These are phyloP conservation scores for Botia almorhae DNA, from an alignment of 2,797 vertebrate genomes.

Conservation along the genomic window DNA sequence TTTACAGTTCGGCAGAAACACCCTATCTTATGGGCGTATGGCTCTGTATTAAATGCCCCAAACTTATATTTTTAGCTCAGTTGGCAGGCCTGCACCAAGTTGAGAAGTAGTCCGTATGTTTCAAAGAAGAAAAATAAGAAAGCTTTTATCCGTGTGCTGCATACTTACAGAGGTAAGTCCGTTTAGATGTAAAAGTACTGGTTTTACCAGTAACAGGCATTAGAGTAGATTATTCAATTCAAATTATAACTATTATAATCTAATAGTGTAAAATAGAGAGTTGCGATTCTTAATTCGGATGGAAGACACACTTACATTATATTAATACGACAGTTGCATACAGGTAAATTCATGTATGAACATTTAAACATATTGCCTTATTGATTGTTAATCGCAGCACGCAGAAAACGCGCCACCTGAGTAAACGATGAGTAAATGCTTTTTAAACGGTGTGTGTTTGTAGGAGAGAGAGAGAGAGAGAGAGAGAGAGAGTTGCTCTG, in stretches of 20 bases:
- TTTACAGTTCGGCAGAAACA: background rate
- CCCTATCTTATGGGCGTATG: background rate
- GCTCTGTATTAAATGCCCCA: conserved; percentile 54
- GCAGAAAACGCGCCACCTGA: background rate
- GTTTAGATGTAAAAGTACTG: conserved; percentile 11
- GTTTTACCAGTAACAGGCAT: background rate
- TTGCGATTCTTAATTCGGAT: background rate
- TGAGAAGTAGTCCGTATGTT: conserved; percentile 35
- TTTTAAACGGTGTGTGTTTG: too few relatives aligned
- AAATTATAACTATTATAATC: background rate
- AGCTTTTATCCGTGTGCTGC: conserved; percentile 60
- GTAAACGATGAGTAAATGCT: too few relatives aligned
- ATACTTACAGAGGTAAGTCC: conserved; percentile 62
- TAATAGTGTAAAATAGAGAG: background rate
- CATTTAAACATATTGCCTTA: background rate
- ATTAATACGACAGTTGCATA: background rate
- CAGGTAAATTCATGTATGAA: background rate
- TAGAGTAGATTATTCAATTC: background rate
- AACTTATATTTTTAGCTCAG: conserved; percentile 60
- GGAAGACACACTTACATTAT: background rate
- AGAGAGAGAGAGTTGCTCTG: too few relatives aligned
- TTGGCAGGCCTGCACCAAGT: conserved; percentile 31
- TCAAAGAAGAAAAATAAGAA: conserved; percentile 55
- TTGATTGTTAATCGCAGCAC: too few relatives aligned
- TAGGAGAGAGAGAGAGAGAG: too few relatives aligned